Evolutionary conservation across 2,888 invertebrate genomes (phyloP).

Genomic region (Heliconius erato): DNA sequence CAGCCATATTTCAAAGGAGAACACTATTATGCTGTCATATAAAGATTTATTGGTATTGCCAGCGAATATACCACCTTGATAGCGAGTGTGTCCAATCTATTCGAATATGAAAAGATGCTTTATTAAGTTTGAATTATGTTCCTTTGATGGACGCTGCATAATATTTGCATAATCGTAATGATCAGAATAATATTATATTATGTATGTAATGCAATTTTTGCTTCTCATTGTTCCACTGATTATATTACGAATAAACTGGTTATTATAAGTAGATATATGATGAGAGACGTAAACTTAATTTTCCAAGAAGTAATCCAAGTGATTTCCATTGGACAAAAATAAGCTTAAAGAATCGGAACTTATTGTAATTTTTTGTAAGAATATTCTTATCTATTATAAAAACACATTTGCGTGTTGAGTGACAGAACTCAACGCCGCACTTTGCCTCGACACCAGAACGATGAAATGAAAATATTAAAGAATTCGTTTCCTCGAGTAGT

Average conservation of each 20-base stretch:
- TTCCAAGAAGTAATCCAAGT: background rate
- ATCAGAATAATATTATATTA: background rate
- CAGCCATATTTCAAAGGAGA: constrained; percentile 51
- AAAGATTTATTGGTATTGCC: constrained; percentile 50
- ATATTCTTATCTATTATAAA: too few relatives aligned
- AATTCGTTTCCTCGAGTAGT: too few relatives aligned
- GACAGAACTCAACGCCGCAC: too few relatives aligned
- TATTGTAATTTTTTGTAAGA: too few relatives aligned
- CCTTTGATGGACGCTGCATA: background rate
- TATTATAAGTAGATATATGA: background rate
- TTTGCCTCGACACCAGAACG: too few relatives aligned
- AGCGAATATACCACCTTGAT: constrained; percentile 39
- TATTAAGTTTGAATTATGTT: constrained; percentile 34
- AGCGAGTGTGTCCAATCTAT: constrained; percentile 33
- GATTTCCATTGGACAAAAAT: background rate
- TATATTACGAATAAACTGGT: background rate
- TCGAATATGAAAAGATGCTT: constrained; percentile 34
- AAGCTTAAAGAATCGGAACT: background rate
- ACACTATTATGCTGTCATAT: constrained; percentile 53
- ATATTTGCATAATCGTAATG: constrained; percentile 32
- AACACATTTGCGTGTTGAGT: too few relatives aligned
- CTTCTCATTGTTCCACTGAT: background rate
- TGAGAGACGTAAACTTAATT: background rate
- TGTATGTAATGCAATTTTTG: background rate
- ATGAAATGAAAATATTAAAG: too few relatives aligned